phyloP scores from a whole-genome alignment of 2,113 vertebrate genomes.

The Verasper variegatus region DNA sequence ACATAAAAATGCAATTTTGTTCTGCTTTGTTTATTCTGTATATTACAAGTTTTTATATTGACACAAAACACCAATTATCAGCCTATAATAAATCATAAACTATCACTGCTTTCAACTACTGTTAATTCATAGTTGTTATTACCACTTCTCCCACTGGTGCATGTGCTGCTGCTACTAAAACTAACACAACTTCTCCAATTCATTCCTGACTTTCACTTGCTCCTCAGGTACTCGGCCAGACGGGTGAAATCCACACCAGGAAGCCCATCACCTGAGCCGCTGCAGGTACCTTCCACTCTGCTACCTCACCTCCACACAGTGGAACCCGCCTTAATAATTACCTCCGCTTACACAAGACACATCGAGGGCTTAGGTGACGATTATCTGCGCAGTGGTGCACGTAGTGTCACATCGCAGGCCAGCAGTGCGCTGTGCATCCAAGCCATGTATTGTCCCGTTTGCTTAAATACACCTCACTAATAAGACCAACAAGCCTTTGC shows the following conservation, averaged over 20 bases:
- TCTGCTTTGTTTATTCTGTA: too few species aligned
- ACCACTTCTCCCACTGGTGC: too few species aligned
- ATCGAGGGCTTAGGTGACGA: slow-evolving; percentile 46
- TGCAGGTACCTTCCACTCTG: slow-evolving; percentile 66
- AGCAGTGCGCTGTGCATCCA: neutral
- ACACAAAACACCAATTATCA: too few species aligned
- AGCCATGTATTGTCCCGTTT: neutral
- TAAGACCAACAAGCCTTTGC: too few species aligned
- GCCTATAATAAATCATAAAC: too few species aligned
- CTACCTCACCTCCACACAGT: slow-evolving; percentile 68
- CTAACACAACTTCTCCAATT: neutral
- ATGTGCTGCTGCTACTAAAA: too few species aligned
- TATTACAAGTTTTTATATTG: too few species aligned
- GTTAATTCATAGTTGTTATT: too few species aligned
- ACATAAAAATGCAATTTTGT: too few species aligned
- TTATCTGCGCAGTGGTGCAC: slow-evolving; percentile 13
- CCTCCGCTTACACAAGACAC: slow-evolving; percentile 56
- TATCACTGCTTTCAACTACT: too few species aligned
- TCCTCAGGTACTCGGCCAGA: slow-evolving; percentile 60
- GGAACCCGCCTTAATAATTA: slow-evolving; percentile 75
- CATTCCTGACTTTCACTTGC: slow-evolving; percentile 62
- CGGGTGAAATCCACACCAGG: slow-evolving; percentile 69
- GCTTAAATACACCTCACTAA: too few species aligned
- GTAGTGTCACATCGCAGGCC: neutral
- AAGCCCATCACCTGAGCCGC: neutral